These are phyloP conservation scores for Apis laboriosa DNA, from an alignment of 1,140 invertebrate genomes.

Conservation along the genomic window DNA sequence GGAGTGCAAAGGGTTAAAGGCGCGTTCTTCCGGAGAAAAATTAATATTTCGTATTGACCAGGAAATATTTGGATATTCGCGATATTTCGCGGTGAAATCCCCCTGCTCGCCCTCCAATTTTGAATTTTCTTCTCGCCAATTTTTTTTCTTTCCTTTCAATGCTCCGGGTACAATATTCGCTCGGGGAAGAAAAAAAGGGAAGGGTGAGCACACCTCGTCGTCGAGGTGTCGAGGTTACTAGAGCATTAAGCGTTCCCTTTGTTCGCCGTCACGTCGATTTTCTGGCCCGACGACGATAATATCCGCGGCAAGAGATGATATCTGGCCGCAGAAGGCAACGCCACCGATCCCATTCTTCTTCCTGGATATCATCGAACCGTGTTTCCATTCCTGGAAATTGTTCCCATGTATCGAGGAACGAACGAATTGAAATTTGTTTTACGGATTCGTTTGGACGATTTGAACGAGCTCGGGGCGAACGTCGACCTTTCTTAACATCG, in stretches of 20 bases:
- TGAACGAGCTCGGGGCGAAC: background rate
- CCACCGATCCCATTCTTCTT: no score
- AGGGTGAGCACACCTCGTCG: background rate
- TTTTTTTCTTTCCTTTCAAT: background rate
- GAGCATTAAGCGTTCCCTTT: constrained; percentile 22
- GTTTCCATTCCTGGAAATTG: background rate
- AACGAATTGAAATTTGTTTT: no score
- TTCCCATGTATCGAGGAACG: background rate
- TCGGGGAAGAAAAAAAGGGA: background rate
- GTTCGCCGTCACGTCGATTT: constrained; percentile 33
- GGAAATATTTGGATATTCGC: no score
- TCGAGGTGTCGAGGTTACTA: constrained; percentile 10
- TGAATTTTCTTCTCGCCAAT: no score
- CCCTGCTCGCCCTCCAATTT: no score
- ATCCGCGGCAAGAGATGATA: constrained; percentile 39
- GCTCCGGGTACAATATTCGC: background rate
- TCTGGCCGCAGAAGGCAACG: background rate
- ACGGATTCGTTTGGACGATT: background rate
- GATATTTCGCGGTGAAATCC: no score
- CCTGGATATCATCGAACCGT: constrained; percentile 1
- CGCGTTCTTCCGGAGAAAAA: no score
- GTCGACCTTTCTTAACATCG: background rate
- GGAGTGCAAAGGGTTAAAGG: no score
- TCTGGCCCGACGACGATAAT: constrained; percentile 18
- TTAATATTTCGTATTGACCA: no score